phyloP scores from a whole-genome alignment of 2,888 invertebrate species.

The Brachylomia viminalis region DNA sequence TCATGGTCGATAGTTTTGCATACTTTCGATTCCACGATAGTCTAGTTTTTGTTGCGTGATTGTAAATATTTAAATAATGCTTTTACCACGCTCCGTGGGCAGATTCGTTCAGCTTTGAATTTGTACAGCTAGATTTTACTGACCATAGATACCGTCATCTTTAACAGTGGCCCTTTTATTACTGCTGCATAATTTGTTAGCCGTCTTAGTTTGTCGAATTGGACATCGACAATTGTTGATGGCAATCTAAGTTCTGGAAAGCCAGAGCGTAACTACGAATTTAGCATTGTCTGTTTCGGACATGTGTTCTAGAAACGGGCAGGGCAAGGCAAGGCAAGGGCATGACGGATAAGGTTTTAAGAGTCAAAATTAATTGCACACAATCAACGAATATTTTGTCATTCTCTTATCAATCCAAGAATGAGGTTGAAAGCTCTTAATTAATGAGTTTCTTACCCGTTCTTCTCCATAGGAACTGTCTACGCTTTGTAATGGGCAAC shows the following conservation, averaged over 20 bases:
- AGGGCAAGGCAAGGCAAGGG: too few species aligned
- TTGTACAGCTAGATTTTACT: not conserved
- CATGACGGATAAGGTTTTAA: too few species aligned
- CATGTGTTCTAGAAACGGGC: not conserved
- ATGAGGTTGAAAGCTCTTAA: too few species aligned
- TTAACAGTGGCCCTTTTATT: not conserved
- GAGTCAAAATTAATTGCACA: too few species aligned
- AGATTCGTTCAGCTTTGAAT: constrained; percentile 17
- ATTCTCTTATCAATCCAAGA: too few species aligned
- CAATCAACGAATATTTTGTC: too few species aligned
- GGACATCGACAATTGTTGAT: too few species aligned
- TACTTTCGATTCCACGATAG: constrained; percentile 29
- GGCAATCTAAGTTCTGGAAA: too few species aligned
- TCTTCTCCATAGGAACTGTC: too few species aligned
- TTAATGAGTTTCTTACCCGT: too few species aligned
- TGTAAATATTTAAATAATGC: constrained; percentile 40
- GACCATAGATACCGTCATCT: not conserved
- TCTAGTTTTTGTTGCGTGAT: constrained; percentile 25
- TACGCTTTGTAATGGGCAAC: too few species aligned
- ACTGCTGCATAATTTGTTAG: not conserved
- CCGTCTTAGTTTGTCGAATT: not conserved
- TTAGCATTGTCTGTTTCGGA: not conserved
- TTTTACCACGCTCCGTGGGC: constrained; percentile 23
- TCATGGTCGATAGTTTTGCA: constrained; percentile 32
- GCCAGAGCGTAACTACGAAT: not conserved